Evolutionary conservation across 1,140 invertebrate species (phyloP).

Genomic region (Magallana gigas): DNA sequence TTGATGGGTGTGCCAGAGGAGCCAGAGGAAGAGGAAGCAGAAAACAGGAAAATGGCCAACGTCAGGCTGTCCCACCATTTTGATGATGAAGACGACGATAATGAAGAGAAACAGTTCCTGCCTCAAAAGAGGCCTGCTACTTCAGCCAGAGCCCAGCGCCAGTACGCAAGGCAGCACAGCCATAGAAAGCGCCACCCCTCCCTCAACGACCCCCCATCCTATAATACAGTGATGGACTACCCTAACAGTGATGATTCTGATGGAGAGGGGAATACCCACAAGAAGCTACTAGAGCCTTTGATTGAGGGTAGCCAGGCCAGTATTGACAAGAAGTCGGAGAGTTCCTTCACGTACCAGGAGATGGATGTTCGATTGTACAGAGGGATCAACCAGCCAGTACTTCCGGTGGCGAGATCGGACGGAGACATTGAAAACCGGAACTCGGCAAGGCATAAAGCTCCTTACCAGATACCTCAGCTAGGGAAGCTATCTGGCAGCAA

Average conservation of each 20-base stretch:
- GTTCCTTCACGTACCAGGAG: slow-evolving; percentile 23
- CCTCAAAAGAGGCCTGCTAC: slow-evolving; percentile 62
- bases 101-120: slow-evolving; percentile 62
- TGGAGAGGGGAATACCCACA: slow-evolving; percentile 37
- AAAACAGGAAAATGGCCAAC: slow-evolving; percentile 43
- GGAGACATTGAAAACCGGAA: slow-evolving; percentile 41
- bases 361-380: slow-evolving; percentile 32
- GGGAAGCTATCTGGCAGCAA: slow-evolving; percentile 35
- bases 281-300: slow-evolving; percentile 21
- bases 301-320: slow-evolving; percentile 43
- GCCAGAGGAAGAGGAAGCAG: slow-evolving; percentile 69
- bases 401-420: slow-evolving; percentile 44
- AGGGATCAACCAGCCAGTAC: slow-evolving; percentile 16
- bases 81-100: slow-evolving; percentile 60
- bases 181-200: slow-evolving; percentile 52
- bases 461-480: slow-evolving; percentile 16
- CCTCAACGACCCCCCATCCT: slow-evolving; percentile 56
- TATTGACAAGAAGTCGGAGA: slow-evolving; percentile 38
- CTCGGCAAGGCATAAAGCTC: not conserved
- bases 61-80: slow-evolving; percentile 30
- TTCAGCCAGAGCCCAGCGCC: slow-evolving; percentile 64
- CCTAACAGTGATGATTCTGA: slow-evolving; percentile 60
- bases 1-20: slow-evolving; percentile 63
- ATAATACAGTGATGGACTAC: slow-evolving; percentile 61
- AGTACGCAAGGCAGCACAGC: slow-evolving; percentile 57